Percentiles rank a stretch among this genome's conserved stretches.
Conservation (phyloP, 30 jellyfish, hydroid and myxozoan species). For the Cassiopea andromeda region DNA sequence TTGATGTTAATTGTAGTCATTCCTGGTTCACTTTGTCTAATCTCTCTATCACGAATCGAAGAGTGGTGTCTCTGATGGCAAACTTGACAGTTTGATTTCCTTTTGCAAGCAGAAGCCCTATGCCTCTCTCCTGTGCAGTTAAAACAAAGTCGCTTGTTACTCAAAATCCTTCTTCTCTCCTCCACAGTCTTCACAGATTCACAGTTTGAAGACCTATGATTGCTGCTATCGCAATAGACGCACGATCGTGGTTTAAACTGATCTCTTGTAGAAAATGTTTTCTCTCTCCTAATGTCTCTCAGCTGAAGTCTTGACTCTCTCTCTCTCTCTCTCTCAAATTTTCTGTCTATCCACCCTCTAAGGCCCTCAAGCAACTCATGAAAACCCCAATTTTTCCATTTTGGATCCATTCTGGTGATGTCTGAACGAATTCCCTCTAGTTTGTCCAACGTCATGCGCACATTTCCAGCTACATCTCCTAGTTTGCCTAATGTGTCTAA, state of each 20-base stretch:
- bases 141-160: slow-evolving; percentile 53
- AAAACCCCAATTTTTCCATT: slow-evolving; percentile 71
- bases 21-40: slow-evolving; percentile 12
- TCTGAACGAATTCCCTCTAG: slow-evolving; percentile 59
- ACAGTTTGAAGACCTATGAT: slow-evolving; percentile 66
- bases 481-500: slow-evolving; percentile 65
- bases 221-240: slow-evolving; percentile 47
- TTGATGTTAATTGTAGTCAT: slow-evolving; percentile 38
- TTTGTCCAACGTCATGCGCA: slow-evolving; percentile 66
- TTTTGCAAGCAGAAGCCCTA: slow-evolving; percentile 63
- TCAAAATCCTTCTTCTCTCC: slow-evolving; percentile 36
- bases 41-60: slow-evolving; percentile 61
- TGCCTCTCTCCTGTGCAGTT: slow-evolving; percentile 69
- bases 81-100: slow-evolving; percentile 44
- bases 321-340: slow-evolving; percentile 37
- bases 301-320: slow-evolving; percentile 17
- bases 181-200: slow-evolving; percentile 25
- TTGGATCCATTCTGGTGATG: slow-evolving; percentile 47
- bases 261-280: slow-evolving; percentile 30
- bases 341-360: slow-evolving; percentile 58
- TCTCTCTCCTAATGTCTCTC: slow-evolving; percentile 41
- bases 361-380: slow-evolving; percentile 60
- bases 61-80: slow-evolving; percentile 79
- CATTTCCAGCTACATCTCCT: slow-evolving; percentile 51
- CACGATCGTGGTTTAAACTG: slow-evolving; percentile 25